A percentile compares a stretch with the other conserved stretches of the same genome.
Conservation (phyloP, 2,888 invertebrate species). For the Xanthostigma xanthostigma region DNA sequence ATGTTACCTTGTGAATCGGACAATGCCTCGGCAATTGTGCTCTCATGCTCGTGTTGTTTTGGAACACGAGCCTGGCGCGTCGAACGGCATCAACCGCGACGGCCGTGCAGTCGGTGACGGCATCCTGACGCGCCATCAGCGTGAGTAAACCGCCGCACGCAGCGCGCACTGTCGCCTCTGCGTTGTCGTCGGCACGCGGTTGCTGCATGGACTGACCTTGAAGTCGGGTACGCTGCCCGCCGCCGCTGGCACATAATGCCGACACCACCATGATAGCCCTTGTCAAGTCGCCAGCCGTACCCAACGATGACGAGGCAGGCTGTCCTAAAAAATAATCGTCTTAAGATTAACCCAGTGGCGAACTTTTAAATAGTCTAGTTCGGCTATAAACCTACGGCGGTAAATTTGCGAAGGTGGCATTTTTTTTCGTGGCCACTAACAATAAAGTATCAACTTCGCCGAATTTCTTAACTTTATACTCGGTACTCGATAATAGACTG, state of each 20-base stretch:
- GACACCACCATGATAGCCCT: conserved; percentile 7
- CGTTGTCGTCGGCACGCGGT: conserved; percentile 49
- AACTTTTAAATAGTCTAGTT: too few species aligned
- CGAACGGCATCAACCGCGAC: conserved; percentile 51
- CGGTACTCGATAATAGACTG: too few species aligned
- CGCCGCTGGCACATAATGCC: conserved; percentile 15
- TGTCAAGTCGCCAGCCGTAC: neutral
- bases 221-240: conserved; percentile 43
- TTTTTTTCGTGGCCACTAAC: too few species aligned
- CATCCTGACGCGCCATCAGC: too few species aligned
- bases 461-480: too few species aligned
- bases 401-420: too few species aligned
- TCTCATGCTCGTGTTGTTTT: conserved; percentile 46
- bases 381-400: too few species aligned
- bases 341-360: too few species aligned
- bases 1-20: conserved; percentile 42
- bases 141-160: conserved; percentile 21
- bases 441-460: too few species aligned
- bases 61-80: conserved; percentile 41
- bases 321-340: neutral
- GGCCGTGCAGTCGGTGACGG: conserved; percentile 36
- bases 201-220: conserved; percentile 49
- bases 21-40: conserved; percentile 55
- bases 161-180: conserved; percentile 9
- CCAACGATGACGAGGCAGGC: neutral